Evolutionary conservation across 2,888 invertebrate species (phyloP), one percentile per base, ranked within the genome.

Genomic region (Heterodera filipjevi): DNA sequence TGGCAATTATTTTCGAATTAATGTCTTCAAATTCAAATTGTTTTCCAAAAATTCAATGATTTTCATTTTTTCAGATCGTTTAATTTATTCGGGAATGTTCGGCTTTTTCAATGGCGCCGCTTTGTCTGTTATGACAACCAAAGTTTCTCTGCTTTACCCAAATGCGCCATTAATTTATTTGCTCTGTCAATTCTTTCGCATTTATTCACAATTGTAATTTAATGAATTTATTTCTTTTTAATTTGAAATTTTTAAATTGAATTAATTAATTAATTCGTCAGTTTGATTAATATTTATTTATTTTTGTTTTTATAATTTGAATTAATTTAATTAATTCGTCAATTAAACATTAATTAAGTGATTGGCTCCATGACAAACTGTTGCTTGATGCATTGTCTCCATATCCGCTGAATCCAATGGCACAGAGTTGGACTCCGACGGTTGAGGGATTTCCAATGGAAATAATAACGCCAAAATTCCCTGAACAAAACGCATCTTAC

Each of bases 101-200:
- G 59, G 59, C 59, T 59, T n/a, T 59, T 59, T 49, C 49, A 49
- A 49, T 49, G 49, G 49, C 49, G 49, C 49, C 16, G 19, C 49
- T 14, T 49, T 49, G 49, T 8, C 16, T 1, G 2, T 49, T 3
- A 49, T 49, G 49, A 16, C 49, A 0, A 49, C 49, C 10, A 49
- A 49, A 49, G 16, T 49, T 49, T 49, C 49, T 3, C 49, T 49
- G 8, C 49, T 49, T 59, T 59, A 59, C 27, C 59, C 59, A 59
- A 59, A 59, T 59, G 59, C 59, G n/a, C 59, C 59, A 59, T 59
- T 59, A 27, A 59, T 59, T 59, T 59, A 59, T 59, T 59, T 59
- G n/a, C n/a, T 59, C 22, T 59, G n/a, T 22, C 59, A 59, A 59
- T 59, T 59, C 59, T 59, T 59, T n/a, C 16, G 59, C 22, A 59